phyloP scores from a whole-genome alignment of 64 coral and sea anemone species.

The Anthopleura sola region DNA sequence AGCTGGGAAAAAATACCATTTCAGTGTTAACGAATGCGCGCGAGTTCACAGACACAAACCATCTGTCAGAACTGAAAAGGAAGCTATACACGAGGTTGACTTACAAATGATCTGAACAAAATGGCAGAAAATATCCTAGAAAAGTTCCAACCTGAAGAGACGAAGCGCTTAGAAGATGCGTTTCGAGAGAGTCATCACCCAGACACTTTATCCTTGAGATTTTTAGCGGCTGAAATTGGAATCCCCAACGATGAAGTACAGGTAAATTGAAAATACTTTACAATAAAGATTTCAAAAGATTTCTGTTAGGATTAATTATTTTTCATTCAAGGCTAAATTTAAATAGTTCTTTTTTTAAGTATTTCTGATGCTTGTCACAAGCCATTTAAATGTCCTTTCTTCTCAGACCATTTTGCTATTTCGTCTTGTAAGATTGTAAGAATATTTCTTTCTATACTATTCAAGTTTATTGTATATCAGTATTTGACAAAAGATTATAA shows the following conservation, averaged over 20 bases:
- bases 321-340: too few relatives aligned
- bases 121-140: slow-evolving; percentile 14
- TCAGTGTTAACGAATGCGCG: background rate
- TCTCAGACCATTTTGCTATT: too few relatives aligned
- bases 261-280: slow-evolving; percentile 25
- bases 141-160: slow-evolving; percentile 25
- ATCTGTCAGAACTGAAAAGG: background rate
- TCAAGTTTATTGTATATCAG: background rate
- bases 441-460: too few relatives aligned
- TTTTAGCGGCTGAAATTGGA: slow-evolving; percentile 71
- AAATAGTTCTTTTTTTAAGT: too few relatives aligned
- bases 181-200: slow-evolving; percentile 67
- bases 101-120: background rate
- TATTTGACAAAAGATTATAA: slow-evolving; percentile 2
- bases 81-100: background rate
- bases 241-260: slow-evolving; percentile 56
- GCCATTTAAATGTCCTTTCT: too few relatives aligned
- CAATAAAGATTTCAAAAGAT: background rate
- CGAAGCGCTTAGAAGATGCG: slow-evolving; percentile 47
- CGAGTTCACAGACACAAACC: background rate
- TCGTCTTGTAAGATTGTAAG: too few relatives aligned
- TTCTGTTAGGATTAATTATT: too few relatives aligned
- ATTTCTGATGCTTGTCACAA: too few relatives aligned
- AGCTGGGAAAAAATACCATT: background rate
- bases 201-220: slow-evolving; percentile 38